Conservation (phyloP, 2,113 vertebrate genomes). For the Gallinago undulata region DNA sequence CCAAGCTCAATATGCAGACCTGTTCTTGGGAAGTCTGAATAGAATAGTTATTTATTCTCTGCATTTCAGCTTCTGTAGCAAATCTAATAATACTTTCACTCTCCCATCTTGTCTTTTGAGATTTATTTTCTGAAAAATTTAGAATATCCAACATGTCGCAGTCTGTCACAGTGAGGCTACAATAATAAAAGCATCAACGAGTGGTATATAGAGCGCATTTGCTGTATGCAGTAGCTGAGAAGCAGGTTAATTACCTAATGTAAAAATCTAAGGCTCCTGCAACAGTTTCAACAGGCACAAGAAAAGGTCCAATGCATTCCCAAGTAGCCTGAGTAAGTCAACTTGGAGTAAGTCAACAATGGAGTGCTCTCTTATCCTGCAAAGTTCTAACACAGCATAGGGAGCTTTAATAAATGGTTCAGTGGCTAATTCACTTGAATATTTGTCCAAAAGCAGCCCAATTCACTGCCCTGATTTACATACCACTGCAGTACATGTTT, state of each 20-base stretch:
- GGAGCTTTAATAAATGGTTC: neutral
- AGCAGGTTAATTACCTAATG: neutral
- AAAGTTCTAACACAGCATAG: neutral
- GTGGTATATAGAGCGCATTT: neutral
- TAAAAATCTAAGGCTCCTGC: neutral
- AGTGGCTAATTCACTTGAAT: neutral
- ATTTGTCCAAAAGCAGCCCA: neutral
- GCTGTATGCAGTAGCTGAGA: neutral
- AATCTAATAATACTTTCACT: neutral
- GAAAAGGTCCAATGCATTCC: neutral
- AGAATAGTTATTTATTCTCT: neutral
- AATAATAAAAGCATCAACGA: neutral
- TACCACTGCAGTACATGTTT: fast-evolving
- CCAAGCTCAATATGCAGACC: neutral
- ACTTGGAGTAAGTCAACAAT: neutral
- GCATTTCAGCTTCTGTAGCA: neutral
- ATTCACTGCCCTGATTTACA: neutral
- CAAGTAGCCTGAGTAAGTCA: neutral
- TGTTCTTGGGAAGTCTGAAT: neutral
- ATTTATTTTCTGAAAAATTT: neutral
- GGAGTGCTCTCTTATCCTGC: neutral
- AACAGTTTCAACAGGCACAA: neutral
- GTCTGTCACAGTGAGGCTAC: neutral
- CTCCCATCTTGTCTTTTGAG: neutral
- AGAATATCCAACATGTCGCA: neutral